Base-by-base conservation (phyloP, 2,888 invertebrate genomes). In the Ormyrus pomaceus region DNA sequence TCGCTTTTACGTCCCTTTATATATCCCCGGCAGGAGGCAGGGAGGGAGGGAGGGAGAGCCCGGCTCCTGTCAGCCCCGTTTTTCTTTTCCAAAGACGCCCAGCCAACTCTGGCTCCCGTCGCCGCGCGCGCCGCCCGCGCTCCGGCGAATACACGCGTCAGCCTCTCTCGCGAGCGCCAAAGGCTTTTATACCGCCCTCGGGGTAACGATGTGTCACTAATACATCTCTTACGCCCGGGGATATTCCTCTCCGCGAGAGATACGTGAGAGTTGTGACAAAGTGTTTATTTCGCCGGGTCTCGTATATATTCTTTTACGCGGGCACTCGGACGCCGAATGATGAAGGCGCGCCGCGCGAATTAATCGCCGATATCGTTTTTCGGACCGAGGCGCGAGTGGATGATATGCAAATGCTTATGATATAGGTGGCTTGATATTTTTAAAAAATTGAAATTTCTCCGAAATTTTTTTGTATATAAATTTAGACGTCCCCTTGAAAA, bases 1-100 rank as follows among this genome's bases (percentile, higher is more conserved):
- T 72, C 74, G 78, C 76, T 74, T 83, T 82, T 69, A 69, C 64
- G 64, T 70, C 64, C 65, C 79, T 56, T 69, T 76, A 69, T 69
- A 69, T 69, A 69, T 64, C 55, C 61, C 6, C 58, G 50, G 19
- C 45, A n/a, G 51, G 8, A 55, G 45, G 68, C 9, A 55, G 19
- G 1, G 19, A 2, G 19, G 19, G 19, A 0, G 1, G 51, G 9
- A 55, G 45, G 45, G 11, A 55, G 55, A 56, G 68, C n/a, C n/a
- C 8, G 34, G 34, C 34, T 34, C 34, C 34, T 34, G 58, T 65
- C 73, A 74, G 65, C 56, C 56, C 73, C 58, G 73, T 74, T 74
- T 61, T 65, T 65, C 73, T 58, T 74, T 58, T 65, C 48, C 73
- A 48, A 69, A 56, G 61, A 53, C 55, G 69, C 34, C 34, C 34